Conservation (phyloP, 2,113 vertebrate species). For the Corvus hawaiiensis region DNA sequence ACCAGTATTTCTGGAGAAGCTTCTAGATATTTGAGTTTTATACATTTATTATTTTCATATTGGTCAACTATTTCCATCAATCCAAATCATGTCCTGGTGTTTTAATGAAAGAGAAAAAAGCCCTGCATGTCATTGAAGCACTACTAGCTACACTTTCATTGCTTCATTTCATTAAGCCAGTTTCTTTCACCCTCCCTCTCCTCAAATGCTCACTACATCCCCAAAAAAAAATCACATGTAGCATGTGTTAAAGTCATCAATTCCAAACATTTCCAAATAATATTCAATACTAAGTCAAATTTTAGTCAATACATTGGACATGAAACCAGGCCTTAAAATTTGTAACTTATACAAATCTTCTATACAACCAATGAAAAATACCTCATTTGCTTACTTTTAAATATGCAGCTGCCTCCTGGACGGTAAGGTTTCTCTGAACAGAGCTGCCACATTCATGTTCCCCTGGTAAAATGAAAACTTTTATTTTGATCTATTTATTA, state of each 20-base stretch:
- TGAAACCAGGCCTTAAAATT: not conserved
- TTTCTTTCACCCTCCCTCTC: not conserved
- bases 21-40: not conserved
- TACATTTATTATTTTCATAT: not conserved
- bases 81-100: not conserved
- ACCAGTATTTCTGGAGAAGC: not conserved
- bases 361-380: not conserved
- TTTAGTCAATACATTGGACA: not conserved
- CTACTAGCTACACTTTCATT: not conserved
- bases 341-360: not conserved
- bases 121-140: not conserved
- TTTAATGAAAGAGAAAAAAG: not conserved
- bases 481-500: not conserved
- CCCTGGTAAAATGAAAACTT: slow-evolving; percentile 73
- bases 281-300: not conserved
- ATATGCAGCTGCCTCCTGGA: slow-evolving; percentile 83
- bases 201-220: not conserved
- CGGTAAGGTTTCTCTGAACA: slow-evolving; percentile 82
- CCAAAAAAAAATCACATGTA: not conserved
- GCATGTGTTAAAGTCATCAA: not conserved
- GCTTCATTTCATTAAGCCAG: not conserved
- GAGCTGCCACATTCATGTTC: slow-evolving; percentile 91
- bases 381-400: slow-evolving; percentile 78
- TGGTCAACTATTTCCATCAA: not conserved
- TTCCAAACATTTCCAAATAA: not conserved